phyloP scores from a whole-genome alignment of 2,797 vertebrate species.

The Tokudaia tokunoshimensis region DNA sequence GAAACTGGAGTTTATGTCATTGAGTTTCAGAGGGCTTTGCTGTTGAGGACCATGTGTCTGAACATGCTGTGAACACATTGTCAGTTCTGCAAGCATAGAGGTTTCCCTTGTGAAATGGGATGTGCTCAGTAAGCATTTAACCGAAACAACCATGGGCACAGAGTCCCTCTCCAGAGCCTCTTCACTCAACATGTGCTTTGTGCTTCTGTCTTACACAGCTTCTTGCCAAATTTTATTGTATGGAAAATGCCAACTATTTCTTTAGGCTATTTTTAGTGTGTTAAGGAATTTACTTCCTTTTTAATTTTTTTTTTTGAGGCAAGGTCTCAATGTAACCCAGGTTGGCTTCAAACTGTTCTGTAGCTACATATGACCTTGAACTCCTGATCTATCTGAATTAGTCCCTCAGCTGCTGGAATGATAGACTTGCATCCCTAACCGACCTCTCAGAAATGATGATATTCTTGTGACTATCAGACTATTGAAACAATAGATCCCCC shows the following conservation, averaged over 20 bases:
- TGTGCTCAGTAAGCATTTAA: not conserved
- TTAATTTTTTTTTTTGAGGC: not conserved
- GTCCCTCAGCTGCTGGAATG: not conserved
- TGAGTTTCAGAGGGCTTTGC: not conserved
- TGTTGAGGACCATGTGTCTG: not conserved
- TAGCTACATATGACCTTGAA: not conserved
- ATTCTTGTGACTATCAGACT: not conserved
- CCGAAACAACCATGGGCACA: not conserved
- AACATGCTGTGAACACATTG: not conserved
- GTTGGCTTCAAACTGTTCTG: not conserved
- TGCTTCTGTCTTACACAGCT: not conserved
- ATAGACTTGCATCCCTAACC: not conserved
- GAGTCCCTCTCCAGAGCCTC: not conserved
- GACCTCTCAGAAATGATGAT: not conserved
- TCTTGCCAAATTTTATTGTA: not conserved
- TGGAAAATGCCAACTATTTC: not conserved
- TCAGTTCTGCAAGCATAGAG: not conserved
- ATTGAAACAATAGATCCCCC: not conserved
- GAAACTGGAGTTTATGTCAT: not conserved
- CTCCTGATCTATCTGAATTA: not conserved
- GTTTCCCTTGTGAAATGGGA: not conserved
- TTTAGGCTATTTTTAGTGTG: not conserved
- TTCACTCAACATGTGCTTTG: not conserved
- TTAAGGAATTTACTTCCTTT: not conserved
- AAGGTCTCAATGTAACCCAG: not conserved